A percentile compares a stretch with the other conserved stretches of the same genome.
Evolutionary conservation across 2,797 vertebrate species (phyloP).

Genomic region (Anas acuta): DNA sequence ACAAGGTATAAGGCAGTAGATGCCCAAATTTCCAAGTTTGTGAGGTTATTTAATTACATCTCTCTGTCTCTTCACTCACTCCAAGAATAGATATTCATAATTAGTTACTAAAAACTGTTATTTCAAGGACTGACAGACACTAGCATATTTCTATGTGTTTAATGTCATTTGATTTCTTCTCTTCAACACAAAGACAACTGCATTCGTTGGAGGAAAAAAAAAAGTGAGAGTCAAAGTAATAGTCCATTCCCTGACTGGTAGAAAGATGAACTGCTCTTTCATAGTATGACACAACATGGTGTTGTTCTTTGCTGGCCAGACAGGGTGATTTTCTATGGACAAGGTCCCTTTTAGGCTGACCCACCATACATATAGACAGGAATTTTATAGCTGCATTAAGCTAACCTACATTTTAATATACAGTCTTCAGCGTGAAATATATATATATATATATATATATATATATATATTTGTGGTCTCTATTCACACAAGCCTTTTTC

Average conservation of each 20-base stretch:
- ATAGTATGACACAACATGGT: neutral
- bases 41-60: neutral
- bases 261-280: neutral
- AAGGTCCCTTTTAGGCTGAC: constrained; percentile 3
- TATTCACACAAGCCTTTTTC: constrained; percentile 59
- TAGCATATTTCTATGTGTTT: neutral
- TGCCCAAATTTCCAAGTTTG: neutral
- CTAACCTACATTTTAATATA: constrained; percentile 59
- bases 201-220: neutral
- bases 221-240: neutral
- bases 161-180: neutral
- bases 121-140: neutral
- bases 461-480: constrained; percentile 27
- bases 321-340: neutral
- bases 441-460: neutral
- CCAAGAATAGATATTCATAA: neutral
- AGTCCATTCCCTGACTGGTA: neutral
- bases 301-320: neutral
- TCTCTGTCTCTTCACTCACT: neutral
- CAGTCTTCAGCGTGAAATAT: constrained; percentile 33
- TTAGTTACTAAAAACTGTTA: neutral
- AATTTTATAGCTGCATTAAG: constrained; percentile 33
- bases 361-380: neutral
- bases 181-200: neutral
- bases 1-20: neutral